Base-by-base conservation (phyloP, 2,888 invertebrate genomes). In the Bugula neritina region DNA sequence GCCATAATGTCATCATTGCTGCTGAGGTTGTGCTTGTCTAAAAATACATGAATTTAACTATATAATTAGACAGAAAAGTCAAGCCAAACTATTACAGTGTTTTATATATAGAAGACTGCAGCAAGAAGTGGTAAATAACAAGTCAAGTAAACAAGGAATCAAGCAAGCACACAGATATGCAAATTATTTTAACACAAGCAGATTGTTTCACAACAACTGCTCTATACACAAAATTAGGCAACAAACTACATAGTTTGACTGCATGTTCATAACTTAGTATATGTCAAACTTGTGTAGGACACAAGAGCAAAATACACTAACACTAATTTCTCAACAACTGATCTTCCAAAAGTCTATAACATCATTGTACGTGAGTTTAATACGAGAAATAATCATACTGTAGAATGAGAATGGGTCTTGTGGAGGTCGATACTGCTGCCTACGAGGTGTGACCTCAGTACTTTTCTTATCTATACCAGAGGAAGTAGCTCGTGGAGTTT, bases 1-100 rank as follows among this genome's bases (percentile, higher is more conserved):
- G 63, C 63, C 63, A 63, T 63, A 31, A 63, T 63, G 63, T 63
- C 63, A 63, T 63, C 63, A 63, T 63, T 63, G 63, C 29, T 29
- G 63, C 63, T 63, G n/a, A 25, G 27, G 63, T 63, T 63, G 31
- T 63, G 63, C n/a, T 63, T 63, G 31, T 2, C 63, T 63, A n/a
- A 13, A 57, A 21, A 55, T n/a, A 17, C 23, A 23, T 3, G 55
- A 23, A 55, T 17, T 25, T 55, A n/a, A 31, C 2, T 13, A 25
- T 34, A 63, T 43, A 10, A 43, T 17, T 43, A 43, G 10, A 43
- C 43, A 10, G 43, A n/a, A n/a, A n/a, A n/a, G n/a, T n/a, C n/a
- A n/a, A n/a, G n/a, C n/a, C n/a, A n/a, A n/a, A 43, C 43, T 43
- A 43, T 43, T 43, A n/a, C n/a, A n/a, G n/a, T n/a, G n/a, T n/a